A percentile compares a stretch with the other conserved stretches of the same genome.
These are phyloP conservation scores for Auanema freiburgensis DNA, from an alignment of 2,888 invertebrate species.

Conservation along the genomic window DNA sequence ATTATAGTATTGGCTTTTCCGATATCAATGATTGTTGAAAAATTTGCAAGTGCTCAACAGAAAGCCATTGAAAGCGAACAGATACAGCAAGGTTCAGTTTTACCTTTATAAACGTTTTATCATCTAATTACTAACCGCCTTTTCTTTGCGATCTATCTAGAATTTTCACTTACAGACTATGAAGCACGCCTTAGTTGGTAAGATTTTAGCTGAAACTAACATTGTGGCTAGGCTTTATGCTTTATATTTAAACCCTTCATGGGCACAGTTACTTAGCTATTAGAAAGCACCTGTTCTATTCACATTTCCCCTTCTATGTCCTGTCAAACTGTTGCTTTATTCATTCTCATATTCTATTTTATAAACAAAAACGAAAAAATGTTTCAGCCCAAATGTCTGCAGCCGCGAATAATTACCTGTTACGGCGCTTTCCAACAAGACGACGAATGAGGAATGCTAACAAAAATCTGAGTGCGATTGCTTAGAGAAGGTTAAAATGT, in stretches of 20 bases:
- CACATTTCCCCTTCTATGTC: neutral
- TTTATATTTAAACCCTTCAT: constrained; percentile 1
- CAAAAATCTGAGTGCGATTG: neutral
- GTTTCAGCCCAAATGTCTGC: constrained; percentile 59
- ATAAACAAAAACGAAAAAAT: neutral
- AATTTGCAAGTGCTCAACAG: constrained; percentile 61
- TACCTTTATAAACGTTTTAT: neutral
- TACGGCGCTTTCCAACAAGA: constrained; percentile 53
- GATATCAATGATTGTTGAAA: constrained; percentile 63
- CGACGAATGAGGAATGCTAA: constrained; percentile 31
- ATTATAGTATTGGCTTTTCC: constrained; percentile 63
- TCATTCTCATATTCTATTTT: neutral
- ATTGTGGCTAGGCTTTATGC: constrained; percentile 6
- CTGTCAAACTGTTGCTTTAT: neutral
- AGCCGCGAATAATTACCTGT: constrained; percentile 57
- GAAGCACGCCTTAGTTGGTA: constrained; percentile 6
- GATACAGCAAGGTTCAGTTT: constrained; percentile 51
- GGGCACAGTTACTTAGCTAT: too few species aligned
- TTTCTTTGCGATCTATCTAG: neutral
- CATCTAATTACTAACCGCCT: neutral
- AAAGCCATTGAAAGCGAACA: constrained; percentile 56
- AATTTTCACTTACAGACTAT: neutral
- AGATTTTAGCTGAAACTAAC: constrained; percentile 7
- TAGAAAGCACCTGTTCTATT: neutral
- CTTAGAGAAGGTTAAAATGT: neutral